Percentiles rank a stretch among this genome's conserved stretches.
These are phyloP conservation scores for Artemia franciscana DNA, from an alignment of 1,140 invertebrate genomes.

Conservation along the genomic window DNA sequence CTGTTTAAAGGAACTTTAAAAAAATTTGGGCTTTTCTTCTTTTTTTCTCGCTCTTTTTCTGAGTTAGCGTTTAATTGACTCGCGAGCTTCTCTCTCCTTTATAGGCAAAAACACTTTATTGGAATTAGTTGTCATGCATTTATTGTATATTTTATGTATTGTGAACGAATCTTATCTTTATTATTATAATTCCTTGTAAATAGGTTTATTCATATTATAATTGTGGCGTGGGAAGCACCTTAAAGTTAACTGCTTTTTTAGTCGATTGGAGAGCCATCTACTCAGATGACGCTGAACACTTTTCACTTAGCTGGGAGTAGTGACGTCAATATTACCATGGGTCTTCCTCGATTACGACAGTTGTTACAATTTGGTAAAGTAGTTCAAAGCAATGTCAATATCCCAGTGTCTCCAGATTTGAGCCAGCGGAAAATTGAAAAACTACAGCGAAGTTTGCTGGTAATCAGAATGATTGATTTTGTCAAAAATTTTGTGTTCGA, in stretches of 20 bases:
- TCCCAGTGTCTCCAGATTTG: background rate
- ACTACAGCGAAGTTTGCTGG: background rate
- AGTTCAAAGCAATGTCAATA: background rate
- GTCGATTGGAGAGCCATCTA: slow-evolving; percentile 94
- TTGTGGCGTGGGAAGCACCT: no score
- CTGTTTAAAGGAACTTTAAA: no score
- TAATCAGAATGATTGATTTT: background rate
- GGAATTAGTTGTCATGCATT: no score
- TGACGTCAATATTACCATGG: slow-evolving; percentile 98
- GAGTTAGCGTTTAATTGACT: no score
- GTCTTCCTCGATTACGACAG: slow-evolving; percentile 85
- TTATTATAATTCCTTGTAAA: background rate
- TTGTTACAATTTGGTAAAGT: slow-evolving; percentile 63
- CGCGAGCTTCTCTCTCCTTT: no score
- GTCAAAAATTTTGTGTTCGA: background rate
- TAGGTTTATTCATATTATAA: background rate
- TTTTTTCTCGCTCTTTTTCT: no score
- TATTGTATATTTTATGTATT: no score
- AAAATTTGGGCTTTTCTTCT: no score
- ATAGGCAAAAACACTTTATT: no score
- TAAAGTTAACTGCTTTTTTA: slow-evolving; percentile 16
- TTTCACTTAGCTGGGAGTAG: slow-evolving; percentile 98
- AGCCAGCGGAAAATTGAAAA: background rate
- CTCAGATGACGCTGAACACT: slow-evolving; percentile 99
- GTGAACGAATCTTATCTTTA: background rate